Base-by-base conservation (phyloP, 1,140 invertebrate genomes). In the Adelges cooleyi region DNA sequence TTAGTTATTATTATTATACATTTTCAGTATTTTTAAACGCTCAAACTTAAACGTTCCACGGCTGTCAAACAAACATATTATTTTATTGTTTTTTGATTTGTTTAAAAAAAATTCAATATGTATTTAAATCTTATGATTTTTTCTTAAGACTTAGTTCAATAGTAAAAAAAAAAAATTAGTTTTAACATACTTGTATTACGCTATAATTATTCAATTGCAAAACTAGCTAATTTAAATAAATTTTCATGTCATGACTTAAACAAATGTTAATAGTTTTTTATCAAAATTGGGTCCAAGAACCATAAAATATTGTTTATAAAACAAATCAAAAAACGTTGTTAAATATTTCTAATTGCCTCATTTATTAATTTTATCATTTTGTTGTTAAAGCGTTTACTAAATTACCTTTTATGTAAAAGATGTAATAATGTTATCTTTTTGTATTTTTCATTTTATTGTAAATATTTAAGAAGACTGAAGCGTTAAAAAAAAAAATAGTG, bases 1-100 rank as follows among this genome's bases (percentile, higher is more conserved):
- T 33, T 11, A 33, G 29, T 33, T 33, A 33, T 6, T 33, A 6
- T 6, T 33, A 33, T 33, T 6, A 33, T 33, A 33, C 11, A 33
- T 33, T 33, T 33, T 33, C 29, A 33, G 11, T 11, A 33, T 33
- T 33, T 33, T 5, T 33, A 33, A 6, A 6, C 36, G 54, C 54
- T 62, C 54, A 62, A 62, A 62, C 40, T 62, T 62, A 11, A 62
- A 62, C 54, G 54, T 62, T 62, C 54, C 54, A 40, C 46, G 25
- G n/a, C 46, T 29, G 29, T 62, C 4, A 18, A 29, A 20, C 54
- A 44, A 46, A 33, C 18, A 18, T 62, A 44, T n/a, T n/a, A n/a
- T n/a, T n/a, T n/a, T n/a, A n/a, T n/a, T n/a, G n/a, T n/a, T n/a
- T n/a, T n/a, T n/a, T n/a, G n/a, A n/a, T n/a, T n/a, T n/a, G n/a